Evolutionary conservation across 37 sponge, comb jelly and placozoan genomes (phyloP), one percentile per base, ranked within the genome.

Genomic region (Geodia barretti): DNA sequence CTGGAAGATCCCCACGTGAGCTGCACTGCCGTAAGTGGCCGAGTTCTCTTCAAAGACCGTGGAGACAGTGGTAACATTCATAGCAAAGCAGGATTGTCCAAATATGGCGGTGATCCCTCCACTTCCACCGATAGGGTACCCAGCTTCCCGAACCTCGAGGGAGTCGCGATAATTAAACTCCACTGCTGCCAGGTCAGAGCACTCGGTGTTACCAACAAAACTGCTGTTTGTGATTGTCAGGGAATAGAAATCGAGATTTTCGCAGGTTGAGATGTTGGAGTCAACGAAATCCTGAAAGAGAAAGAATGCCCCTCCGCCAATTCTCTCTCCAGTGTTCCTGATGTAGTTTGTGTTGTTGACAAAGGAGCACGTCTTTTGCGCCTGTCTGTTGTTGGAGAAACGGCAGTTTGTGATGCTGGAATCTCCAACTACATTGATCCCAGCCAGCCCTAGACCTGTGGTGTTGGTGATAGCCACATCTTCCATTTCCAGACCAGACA

Each of bases 301-400:
- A 31, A 86, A 74, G 31, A 35, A 65, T 25, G 74, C 65, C 19
- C 81, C 87, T 24, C 87, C 87, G 8, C 87, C 87, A 41, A 74
- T 61, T 32, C 31, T 25, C 30, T 32, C 58, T 62, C 61, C 54
- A 14, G 14, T 7, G 54, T 47, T 14, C 14, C 11, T 47, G 7
- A 47, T 14, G 14, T 17, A 47, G n/a, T n/a, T n/a, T n/a, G n/a
- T n/a, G 54, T 47, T 7, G 4, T 11, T 62, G 2, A 4, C 36
- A 26, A 25, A 1, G 1, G 1, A 4, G 24, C 62, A 34, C 29
- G 25, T 19, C 20, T 68, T 23, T 36, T 41, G 26, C 3, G 23
- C 9, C n/a, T 62, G 28, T 11, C 21, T 63, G 23, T 70, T 78
- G 77, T 64, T 62, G 2, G 41, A 37, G n/a, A 85, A 78, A 17